phyloP scores from a whole-genome alignment of 2,113 vertebrate genomes.

The Dissostichus mawsoni region DNA sequence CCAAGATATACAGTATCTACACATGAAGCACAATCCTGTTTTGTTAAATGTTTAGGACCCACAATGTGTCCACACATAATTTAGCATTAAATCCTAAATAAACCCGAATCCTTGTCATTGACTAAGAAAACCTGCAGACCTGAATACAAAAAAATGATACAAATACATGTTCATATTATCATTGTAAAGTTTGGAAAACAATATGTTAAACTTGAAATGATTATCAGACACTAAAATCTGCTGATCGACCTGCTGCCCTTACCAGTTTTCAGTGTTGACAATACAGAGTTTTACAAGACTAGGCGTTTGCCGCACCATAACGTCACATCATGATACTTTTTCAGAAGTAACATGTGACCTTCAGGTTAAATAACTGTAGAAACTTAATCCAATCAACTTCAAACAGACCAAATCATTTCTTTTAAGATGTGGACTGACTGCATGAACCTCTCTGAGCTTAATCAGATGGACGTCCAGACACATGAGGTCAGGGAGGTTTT shows the following conservation, averaged over 20 bases:
- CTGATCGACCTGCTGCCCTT: neutral
- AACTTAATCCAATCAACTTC: constrained; percentile 10
- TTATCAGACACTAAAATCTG: neutral
- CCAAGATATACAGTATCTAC: neutral
- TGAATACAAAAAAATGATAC: no score
- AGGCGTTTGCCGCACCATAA: neutral
- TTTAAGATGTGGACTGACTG: neutral
- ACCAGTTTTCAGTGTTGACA: neutral
- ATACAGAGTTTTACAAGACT: neutral
- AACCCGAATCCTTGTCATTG: neutral
- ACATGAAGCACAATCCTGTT: neutral
- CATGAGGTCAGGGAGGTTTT: constrained; percentile 10
- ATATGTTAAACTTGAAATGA: neutral
- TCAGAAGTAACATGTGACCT: constrained; percentile 8
- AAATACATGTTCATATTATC: no score
- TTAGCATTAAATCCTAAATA: neutral
- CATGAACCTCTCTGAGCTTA: neutral
- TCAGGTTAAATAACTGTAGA: constrained; percentile 1
- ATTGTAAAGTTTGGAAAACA: neutral
- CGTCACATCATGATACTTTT: neutral
- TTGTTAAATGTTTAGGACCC: neutral
- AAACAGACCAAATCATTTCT: neutral
- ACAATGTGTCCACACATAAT: neutral
- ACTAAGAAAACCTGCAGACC: neutral
- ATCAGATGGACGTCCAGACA: neutral